Percentiles rank a stretch among this genome's conserved stretches.
phyloP scores from a whole-genome alignment of 2,113 vertebrate species.

The Solea senegalensis region DNA sequence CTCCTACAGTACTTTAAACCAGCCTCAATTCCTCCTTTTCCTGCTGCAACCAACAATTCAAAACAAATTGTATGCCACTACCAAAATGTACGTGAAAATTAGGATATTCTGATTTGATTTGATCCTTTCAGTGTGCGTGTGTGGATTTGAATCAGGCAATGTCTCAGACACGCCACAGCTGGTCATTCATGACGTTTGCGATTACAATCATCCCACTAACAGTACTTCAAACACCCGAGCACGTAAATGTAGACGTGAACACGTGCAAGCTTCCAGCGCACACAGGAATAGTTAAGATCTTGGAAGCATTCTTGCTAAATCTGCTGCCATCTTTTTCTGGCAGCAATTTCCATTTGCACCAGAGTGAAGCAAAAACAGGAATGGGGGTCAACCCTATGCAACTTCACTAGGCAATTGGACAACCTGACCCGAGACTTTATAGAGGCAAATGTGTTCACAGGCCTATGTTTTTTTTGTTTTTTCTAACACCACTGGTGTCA shows the following conservation, averaged over 20 bases:
- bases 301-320: slow-evolving; percentile 72
- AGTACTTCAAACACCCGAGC: slow-evolving; percentile 48
- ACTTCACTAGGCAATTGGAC: slow-evolving; percentile 34
- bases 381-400: neutral
- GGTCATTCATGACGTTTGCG: slow-evolving; percentile 50
- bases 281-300: slow-evolving; percentile 60
- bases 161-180: slow-evolving; percentile 59
- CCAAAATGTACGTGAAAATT: slow-evolving; percentile 8
- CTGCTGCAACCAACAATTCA: slow-evolving; percentile 3
- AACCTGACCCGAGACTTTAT: slow-evolving; percentile 1
- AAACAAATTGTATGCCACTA: neutral
- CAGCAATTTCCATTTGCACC: slow-evolving; percentile 46
- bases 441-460: slow-evolving; percentile 10
- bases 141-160: slow-evolving; percentile 42
- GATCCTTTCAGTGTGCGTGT: slow-evolving; percentile 12
- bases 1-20: neutral
- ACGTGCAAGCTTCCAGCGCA: slow-evolving; percentile 1
- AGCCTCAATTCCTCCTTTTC: slow-evolving; percentile 2
- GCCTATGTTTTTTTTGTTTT: neutral
- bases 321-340: slow-evolving; percentile 64
- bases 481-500: neutral
- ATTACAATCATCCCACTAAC: slow-evolving; percentile 32
- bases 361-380: slow-evolving; percentile 26
- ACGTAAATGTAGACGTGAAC: slow-evolving; percentile 23
- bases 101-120: slow-evolving; percentile 5